A percentile compares a stretch with the other conserved stretches of the same genome.
These are phyloP conservation scores for Noctilio leporinus DNA, from an alignment of 2,113 vertebrate species.

Conservation along the genomic window DNA sequence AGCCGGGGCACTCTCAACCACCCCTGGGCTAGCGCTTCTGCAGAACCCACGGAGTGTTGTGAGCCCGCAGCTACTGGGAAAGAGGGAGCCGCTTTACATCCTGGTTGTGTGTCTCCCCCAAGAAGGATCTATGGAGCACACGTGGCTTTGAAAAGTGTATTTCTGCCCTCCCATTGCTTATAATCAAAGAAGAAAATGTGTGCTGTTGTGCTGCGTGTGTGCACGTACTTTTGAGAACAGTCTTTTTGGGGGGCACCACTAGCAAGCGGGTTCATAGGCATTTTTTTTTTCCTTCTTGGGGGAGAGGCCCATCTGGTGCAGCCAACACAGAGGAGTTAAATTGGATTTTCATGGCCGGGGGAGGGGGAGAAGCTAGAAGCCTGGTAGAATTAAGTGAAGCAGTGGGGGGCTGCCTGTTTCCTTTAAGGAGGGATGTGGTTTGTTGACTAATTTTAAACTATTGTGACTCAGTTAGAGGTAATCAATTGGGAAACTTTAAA, in stretches of 20 bases:
- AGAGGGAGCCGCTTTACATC: accelerated
- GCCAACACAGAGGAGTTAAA: background rate
- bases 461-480: slow-evolving; percentile 45
- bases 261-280: background rate
- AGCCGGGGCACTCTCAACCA: background rate
- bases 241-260: background rate
- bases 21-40: background rate
- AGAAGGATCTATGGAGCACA: background rate
- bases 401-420: background rate
- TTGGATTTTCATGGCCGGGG: slow-evolving; percentile 20
- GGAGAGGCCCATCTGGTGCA: background rate
- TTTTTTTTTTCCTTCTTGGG: background rate
- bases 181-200: background rate
- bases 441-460: slow-evolving; percentile 19
- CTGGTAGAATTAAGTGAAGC: slow-evolving; percentile 53
- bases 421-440: background rate
- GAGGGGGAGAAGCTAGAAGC: background rate
- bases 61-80: background rate
- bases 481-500: slow-evolving; percentile 30
- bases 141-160: background rate
- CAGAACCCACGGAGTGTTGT: background rate
- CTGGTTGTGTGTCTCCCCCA: background rate
- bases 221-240: background rate
- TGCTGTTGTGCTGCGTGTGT: background rate
- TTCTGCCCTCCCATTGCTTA: background rate